Evolutionary conservation across 2,113 vertebrate genomes (phyloP).

Genomic region (Ranitomeya variabilis): DNA sequence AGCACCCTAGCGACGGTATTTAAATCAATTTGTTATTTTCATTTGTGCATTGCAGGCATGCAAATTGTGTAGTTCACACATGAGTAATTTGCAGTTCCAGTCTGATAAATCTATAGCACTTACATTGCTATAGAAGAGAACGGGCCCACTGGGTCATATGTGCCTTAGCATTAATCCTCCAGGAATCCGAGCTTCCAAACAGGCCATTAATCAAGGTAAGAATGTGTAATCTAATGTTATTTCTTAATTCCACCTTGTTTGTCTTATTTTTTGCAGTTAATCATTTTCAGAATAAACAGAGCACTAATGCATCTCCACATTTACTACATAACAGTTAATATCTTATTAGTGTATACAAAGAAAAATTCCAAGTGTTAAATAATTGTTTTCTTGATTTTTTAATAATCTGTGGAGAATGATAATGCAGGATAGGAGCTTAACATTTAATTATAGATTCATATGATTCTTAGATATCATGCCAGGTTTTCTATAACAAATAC

Average conservation of each 20-base stretch:
- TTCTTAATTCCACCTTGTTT: background rate
- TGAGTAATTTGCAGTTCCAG: conserved; percentile 22
- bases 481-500: no score
- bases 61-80: conserved; percentile 10
- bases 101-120: conserved; percentile 47
- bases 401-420: background rate
- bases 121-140: conserved; percentile 3
- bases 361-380: background rate
- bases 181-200: background rate
- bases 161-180: conserved; percentile 34
- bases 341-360: background rate
- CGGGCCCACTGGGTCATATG: conserved; percentile 27
- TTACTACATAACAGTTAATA: background rate
- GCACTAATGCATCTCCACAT: background rate
- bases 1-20: background rate
- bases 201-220: conserved; percentile 36
- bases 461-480: no score
- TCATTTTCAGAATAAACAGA: conserved; percentile 1
- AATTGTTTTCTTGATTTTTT: background rate
- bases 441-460: no score
- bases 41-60: background rate
- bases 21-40: background rate
- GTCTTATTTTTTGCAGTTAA: background rate
- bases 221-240: conserved; percentile 33
- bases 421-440: no score